Percentiles rank a stretch among this genome's conserved stretches.
phyloP scores from a whole-genome alignment of 1,140 invertebrate genomes.

The Dermatophagoides farinae region DNA sequence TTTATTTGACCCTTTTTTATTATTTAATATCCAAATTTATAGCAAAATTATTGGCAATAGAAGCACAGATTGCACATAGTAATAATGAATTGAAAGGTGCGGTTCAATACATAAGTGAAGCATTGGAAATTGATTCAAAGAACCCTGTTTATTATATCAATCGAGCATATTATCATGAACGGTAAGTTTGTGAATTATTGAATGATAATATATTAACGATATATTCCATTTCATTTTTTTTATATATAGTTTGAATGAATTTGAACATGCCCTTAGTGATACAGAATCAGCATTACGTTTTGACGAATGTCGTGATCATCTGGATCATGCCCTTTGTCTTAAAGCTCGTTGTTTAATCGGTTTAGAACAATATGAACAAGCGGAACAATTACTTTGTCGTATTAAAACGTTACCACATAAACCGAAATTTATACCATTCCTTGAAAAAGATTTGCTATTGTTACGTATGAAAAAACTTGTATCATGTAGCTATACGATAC shows the following conservation, averaged over 20 bases:
- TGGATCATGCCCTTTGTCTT: background rate
- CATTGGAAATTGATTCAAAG: background rate
- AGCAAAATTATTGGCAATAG: constrained; percentile 4
- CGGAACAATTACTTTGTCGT: background rate
- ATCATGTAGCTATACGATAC: background rate
- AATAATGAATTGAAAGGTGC: background rate
- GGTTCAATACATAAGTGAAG: background rate
- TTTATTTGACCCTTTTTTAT: background rate
- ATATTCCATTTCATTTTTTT: background rate
- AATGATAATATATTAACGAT: background rate
- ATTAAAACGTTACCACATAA: background rate
- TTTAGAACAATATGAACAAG: background rate
- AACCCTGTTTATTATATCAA: background rate
- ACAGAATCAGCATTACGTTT: background rate
- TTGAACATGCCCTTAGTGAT: background rate
- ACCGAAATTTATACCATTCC: background rate
- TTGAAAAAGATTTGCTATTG: background rate
- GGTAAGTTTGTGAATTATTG: background rate
- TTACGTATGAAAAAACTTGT: background rate
- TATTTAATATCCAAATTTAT: background rate
- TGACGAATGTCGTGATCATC: background rate
- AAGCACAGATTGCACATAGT: background rate
- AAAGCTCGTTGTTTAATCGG: background rate
- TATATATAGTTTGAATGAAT: background rate
- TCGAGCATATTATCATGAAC: constrained; percentile 1